Percentiles rank a stretch among this genome's conserved stretches.
Conservation (phyloP, 2,797 vertebrate species). For the Etheostoma perlongum region DNA sequence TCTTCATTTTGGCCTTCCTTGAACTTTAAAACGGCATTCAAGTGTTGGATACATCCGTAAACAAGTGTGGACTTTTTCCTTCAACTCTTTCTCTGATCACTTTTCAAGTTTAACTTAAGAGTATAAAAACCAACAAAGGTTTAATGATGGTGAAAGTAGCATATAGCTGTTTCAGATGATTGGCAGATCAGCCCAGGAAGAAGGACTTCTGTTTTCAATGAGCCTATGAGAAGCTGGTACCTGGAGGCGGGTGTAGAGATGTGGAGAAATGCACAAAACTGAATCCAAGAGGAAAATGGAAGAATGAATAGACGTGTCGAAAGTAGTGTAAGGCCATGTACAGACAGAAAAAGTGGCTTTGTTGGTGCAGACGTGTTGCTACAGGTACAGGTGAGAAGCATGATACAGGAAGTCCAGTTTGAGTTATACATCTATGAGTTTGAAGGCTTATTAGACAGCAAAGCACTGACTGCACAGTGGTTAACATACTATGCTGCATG, state of each 20-base stretch:
- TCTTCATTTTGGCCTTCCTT: neutral
- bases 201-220: neutral
- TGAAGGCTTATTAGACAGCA: neutral
- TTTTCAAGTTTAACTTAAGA: neutral
- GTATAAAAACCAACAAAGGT: neutral
- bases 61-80: neutral
- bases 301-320: too few species aligned
- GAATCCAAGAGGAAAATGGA: too few species aligned
- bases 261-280: too few species aligned
- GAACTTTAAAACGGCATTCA: neutral
- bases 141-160: neutral
- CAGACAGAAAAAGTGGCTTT: too few species aligned
- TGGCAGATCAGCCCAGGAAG: neutral
- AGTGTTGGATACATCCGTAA: neutral
- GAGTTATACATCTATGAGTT: neutral
- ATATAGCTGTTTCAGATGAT: neutral
- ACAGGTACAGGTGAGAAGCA: neutral
- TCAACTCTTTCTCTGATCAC: neutral
- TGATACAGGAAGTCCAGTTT: constrained; percentile 17
- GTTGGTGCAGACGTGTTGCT: neutral
- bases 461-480: too few species aligned
- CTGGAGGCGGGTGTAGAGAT: too few species aligned
- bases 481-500: too few species aligned
- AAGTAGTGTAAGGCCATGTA: too few species aligned
- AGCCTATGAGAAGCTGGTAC: neutral